Percentiles rank a stretch among this genome's conserved stretches.
Conservation (phyloP, 1,140 invertebrate species). For the Trachelipus rathkii region DNA sequence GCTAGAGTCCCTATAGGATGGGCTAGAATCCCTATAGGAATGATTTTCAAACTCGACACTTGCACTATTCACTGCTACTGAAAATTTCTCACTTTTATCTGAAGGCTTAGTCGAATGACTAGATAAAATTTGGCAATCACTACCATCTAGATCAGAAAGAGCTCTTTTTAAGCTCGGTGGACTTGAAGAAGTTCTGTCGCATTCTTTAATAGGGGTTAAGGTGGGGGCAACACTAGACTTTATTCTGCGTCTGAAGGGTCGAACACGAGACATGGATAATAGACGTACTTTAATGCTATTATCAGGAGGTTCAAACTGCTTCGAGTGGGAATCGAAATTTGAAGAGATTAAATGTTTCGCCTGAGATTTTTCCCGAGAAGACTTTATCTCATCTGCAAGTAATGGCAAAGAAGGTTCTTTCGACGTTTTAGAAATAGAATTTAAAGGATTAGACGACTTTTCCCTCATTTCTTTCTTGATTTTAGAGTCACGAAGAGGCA, state of each 20-base stretch:
- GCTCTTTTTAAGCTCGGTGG: conserved; percentile 31
- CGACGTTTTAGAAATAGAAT: conserved; percentile 17
- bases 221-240: conserved; percentile 42
- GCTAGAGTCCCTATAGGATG: neutral
- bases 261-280: conserved; percentile 35
- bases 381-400: conserved; percentile 31
- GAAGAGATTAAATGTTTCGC: conserved; percentile 32
- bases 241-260: conserved; percentile 33
- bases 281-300: conserved; percentile 37
- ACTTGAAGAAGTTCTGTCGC: conserved; percentile 42
- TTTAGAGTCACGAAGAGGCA: neutral
- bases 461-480: neutral
- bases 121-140: neutral
- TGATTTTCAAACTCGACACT: neutral
- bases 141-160: neutral
- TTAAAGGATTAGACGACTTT: neutral
- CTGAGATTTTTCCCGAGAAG: conserved; percentile 29
- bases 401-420: conserved; percentile 1
- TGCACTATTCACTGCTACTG: neutral
- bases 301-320: conserved; percentile 16
- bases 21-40: neutral
- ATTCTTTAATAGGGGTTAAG: conserved; percentile 43
- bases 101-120: neutral
- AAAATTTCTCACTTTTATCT: neutral
- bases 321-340: conserved; percentile 26